phyloP scores from a whole-genome alignment of 2,797 vertebrate species.

The Enteromius viviparus region DNA sequence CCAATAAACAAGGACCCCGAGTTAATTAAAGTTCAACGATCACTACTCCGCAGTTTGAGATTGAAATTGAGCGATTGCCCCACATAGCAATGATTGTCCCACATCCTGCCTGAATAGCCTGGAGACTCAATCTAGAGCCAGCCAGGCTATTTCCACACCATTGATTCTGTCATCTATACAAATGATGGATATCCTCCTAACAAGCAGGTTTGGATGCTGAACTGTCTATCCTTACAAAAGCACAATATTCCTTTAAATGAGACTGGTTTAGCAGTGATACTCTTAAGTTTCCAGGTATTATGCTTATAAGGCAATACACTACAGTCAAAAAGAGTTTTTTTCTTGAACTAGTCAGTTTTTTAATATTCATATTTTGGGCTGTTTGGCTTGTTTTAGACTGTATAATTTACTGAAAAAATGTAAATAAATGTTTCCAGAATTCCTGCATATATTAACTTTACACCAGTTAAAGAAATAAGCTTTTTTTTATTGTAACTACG shows the following conservation, averaged over 20 bases:
- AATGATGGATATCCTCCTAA: constrained; percentile 82
- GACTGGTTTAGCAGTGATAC: not conserved
- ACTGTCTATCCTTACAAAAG: constrained; percentile 53
- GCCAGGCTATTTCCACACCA: constrained; percentile 84
- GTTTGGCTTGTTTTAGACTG: not conserved
- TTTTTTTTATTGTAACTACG: no score
- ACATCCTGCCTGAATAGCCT: constrained; percentile 78
- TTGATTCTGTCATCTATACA: constrained; percentile 86
- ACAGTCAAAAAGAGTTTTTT: not conserved
- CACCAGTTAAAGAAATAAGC: no score
- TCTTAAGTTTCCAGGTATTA: not conserved
- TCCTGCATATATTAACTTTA: no score
- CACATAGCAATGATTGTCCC: constrained; percentile 79
- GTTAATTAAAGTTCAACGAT: constrained; percentile 85
- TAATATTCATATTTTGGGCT: not conserved
- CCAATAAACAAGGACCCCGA: constrained; percentile 74
- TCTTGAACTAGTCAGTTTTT: not conserved
- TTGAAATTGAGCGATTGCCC: constrained; percentile 85
- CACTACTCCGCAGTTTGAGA: constrained; percentile 76
- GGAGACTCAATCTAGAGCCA: constrained; percentile 80
- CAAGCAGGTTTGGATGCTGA: constrained; percentile 71
- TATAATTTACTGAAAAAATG: no score
- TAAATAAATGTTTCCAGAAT: no score
- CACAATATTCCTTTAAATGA: constrained; percentile 40
- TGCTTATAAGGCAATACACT: not conserved